Evolutionary conservation across 2,888 invertebrate species (phyloP), one percentile per base, ranked within the genome.

Genomic region (Amblyjoppa fuscipennis): DNA sequence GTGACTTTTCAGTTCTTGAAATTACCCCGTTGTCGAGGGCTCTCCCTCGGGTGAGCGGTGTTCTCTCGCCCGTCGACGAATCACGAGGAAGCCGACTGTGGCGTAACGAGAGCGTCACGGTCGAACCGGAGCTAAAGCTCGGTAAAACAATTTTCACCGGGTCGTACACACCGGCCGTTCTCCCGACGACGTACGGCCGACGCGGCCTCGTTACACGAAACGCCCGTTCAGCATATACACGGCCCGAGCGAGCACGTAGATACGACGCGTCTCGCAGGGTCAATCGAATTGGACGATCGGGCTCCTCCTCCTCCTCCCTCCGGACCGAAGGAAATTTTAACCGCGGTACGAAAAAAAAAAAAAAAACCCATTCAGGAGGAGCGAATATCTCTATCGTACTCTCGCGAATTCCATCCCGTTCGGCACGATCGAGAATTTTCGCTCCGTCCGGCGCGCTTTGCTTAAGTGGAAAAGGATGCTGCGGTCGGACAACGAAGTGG

Each of bases 191-290:
- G 74, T 69, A 68, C 84, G 77, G 81, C 81, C 81, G 81, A 20
- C 78, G 73, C 59, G 78, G 84, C 74, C 77, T 81, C 74, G 77
- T 41, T 84, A 20, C 81, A 69, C 49, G 28, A 61, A 84, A 68
- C 34, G 73, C 77, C 69, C 69, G 81, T 20, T 20, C 20, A 20
- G 20, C 20, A 20, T 20, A 20, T 20, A 20, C 61, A 84, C 76
- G 28, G 20, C 9, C 45, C 56, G 41, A 38, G 20, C 56, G 41
- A 25, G 13, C 81, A n/a, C 68, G 20, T 45, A 81, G 59, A 69
- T 81, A 82, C 75, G 77, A 81, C 77, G 79, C 78, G 81, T 81
- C 81, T 81, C 81, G 75, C 78, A 81, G 81, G 81, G 81, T 81
- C 85, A 82, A 85, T 85, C 70, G 78, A 74, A 74, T 81, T 75